phyloP scores from a whole-genome alignment of 2,888 invertebrate species.

The Osmoderma eremita region DNA sequence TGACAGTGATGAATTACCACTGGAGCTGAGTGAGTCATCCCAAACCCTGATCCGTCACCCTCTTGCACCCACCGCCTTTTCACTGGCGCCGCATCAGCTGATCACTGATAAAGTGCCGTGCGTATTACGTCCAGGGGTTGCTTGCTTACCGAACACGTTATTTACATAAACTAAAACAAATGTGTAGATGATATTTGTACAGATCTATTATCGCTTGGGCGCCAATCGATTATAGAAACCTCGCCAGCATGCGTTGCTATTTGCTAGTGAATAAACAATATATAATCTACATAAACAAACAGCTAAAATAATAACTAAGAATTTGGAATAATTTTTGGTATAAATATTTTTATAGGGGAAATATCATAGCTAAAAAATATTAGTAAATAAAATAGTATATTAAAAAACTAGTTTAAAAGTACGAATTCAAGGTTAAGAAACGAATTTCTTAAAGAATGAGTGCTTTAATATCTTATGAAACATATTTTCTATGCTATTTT shows the following conservation, averaged over 20 bases:
- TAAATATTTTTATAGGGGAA: too few relatives aligned
- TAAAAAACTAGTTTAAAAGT: too few relatives aligned
- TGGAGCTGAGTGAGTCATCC: slow-evolving; percentile 62
- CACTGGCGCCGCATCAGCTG: slow-evolving; percentile 55
- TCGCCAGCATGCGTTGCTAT: slow-evolving; percentile 5
- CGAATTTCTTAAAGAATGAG: too few relatives aligned
- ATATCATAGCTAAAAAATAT: too few relatives aligned
- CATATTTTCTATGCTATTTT: too few relatives aligned
- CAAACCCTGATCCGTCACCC: slow-evolving; percentile 44
- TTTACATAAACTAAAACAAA: slow-evolving; percentile 45
- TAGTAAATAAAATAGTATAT: too few relatives aligned
- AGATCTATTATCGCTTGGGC: slow-evolving; percentile 37
- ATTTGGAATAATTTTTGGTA: too few relatives aligned
- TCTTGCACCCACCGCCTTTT: slow-evolving; percentile 44
- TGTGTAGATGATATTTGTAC: slow-evolving; percentile 41
- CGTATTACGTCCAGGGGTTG: slow-evolving; percentile 41
- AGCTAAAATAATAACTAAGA: too few relatives aligned
- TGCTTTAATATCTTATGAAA: too few relatives aligned
- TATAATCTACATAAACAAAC: neutral
- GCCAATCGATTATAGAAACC: slow-evolving; percentile 18
- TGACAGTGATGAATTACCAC: slow-evolving; percentile 63
- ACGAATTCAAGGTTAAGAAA: too few relatives aligned
- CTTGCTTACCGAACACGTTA: slow-evolving; percentile 42
- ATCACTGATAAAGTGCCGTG: slow-evolving; percentile 52
- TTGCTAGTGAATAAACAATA: too few relatives aligned